Evolutionary conservation across 2,797 vertebrate species (phyloP), one percentile per base, ranked within the genome.

Genomic region (Sebastes wilsoni): DNA sequence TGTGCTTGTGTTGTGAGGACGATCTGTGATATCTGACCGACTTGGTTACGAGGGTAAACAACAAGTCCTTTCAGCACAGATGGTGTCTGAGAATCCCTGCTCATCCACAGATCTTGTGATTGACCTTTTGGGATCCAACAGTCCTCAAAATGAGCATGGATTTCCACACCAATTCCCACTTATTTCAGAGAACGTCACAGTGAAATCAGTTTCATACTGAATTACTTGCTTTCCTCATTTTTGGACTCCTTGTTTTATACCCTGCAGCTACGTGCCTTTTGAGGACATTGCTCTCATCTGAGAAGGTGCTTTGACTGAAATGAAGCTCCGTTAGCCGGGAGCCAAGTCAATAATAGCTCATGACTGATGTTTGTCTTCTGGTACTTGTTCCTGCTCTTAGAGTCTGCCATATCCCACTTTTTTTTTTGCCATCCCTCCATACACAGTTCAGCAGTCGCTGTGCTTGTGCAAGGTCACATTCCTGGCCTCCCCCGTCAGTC

Each of bases 401-500:
- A 87, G 28, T 89, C 60, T 75, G 36, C 49, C 59, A 69, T 72
- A 79, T 84, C 66, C 81, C 32, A 61, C 74, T 83, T 82, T 74
- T 20, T 20, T 11, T 54, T 83, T 83, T 72, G 69, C 75, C 69
- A 60, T 72, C 55, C 69, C 67, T 85, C 52, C 74, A 69, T 69
- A 73, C 72, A 72, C 70, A 83, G 73, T 74, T 75, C 76, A 90
- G 54, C 66, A 92, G 80, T 87, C 30, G 20, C 34, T 79, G 70
- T 88, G 84, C 89, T 89, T 93, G 77, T 87, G 84, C 85, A 92
- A 91, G 91, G 90, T 91, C 90, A 93, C 90, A 93, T 94, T 94
- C 91, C 87, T 92, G 78, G 81, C 77, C 77, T 87, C 66, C 80
- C 65, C 75, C 34, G 13, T 92, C 84, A 77, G 69, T 87, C 82